Evolutionary conservation across 2,888 invertebrate genomes (phyloP).

Genomic region (Operophtera brumata): DNA sequence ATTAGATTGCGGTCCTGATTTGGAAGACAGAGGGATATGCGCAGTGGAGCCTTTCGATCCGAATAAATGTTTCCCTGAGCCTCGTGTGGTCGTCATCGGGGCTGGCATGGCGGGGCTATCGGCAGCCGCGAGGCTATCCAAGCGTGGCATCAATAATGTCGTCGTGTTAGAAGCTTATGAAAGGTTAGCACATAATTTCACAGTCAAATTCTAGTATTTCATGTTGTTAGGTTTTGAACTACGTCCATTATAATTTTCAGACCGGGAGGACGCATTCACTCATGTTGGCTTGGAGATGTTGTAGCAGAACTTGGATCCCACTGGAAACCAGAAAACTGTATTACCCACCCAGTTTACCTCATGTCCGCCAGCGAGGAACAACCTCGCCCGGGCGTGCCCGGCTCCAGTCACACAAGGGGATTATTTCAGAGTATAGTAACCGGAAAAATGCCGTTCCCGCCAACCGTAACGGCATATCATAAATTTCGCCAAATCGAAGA

Average conservation of each 20-base stretch:
- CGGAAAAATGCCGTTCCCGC: slow-evolving; percentile 81
- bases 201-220: neutral
- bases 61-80: slow-evolving; percentile 68
- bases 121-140: slow-evolving; percentile 85
- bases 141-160: slow-evolving; percentile 85
- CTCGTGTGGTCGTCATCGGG: slow-evolving; percentile 87
- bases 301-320: slow-evolving; percentile 88
- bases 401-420: slow-evolving; percentile 75
- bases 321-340: slow-evolving; percentile 79
- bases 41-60: slow-evolving; percentile 57
- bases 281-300: slow-evolving; percentile 88
- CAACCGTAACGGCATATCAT: slow-evolving; percentile 82
- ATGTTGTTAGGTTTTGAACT: neutral
- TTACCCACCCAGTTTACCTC: slow-evolving; percentile 81
- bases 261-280: slow-evolving; percentile 88
- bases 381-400: slow-evolving; percentile 77
- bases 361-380: slow-evolving; percentile 83
- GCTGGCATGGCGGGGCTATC: slow-evolving; percentile 91
- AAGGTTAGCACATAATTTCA: slow-evolving; percentile 67
- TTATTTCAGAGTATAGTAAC: slow-evolving; percentile 83
- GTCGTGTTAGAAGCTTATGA: slow-evolving; percentile 88
- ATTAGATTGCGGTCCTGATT: slow-evolving; percentile 55
- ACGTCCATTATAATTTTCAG: slow-evolving; percentile 59
- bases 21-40: slow-evolving; percentile 61
- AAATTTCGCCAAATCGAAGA: slow-evolving; percentile 84